Conservation (phyloP, 2,797 vertebrate genomes). For the Hirundo rustica region DNA sequence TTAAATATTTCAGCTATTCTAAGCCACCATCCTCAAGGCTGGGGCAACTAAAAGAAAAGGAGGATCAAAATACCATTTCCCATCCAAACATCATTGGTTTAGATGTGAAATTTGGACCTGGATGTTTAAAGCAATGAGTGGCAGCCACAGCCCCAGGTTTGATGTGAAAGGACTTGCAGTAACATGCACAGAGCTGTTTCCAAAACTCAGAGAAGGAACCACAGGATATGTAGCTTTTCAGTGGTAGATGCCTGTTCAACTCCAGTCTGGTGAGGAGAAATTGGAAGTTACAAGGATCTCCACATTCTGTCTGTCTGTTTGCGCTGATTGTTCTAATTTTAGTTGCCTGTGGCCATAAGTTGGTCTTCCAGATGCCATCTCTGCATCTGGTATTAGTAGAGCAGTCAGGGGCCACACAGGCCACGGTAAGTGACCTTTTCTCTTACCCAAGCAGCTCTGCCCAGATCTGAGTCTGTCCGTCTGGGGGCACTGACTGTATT, state of each 20-base stretch:
- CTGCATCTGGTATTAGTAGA: background rate
- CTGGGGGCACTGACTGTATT: background rate
- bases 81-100: constrained; percentile 29
- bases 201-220: background rate
- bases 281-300: background rate
- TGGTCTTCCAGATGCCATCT: background rate
- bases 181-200: background rate
- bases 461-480: background rate
- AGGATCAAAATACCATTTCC: constrained; percentile 38
- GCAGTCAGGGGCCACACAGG: background rate
- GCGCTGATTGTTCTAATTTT: constrained; percentile 17
- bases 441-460: background rate
- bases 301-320: background rate
- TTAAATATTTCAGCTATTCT: constrained; percentile 60
- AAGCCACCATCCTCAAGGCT: background rate
- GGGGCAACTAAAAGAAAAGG: constrained; percentile 27
- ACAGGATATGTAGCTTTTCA: background rate
- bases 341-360: background rate
- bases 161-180: background rate
- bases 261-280: background rate
- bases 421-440: background rate
- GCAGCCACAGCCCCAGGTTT: background rate
- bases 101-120: constrained; percentile 9
- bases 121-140: background rate
- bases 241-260: background rate